phyloP scores from a whole-genome alignment of 2,797 vertebrate species.

The Channallabes apus region DNA sequence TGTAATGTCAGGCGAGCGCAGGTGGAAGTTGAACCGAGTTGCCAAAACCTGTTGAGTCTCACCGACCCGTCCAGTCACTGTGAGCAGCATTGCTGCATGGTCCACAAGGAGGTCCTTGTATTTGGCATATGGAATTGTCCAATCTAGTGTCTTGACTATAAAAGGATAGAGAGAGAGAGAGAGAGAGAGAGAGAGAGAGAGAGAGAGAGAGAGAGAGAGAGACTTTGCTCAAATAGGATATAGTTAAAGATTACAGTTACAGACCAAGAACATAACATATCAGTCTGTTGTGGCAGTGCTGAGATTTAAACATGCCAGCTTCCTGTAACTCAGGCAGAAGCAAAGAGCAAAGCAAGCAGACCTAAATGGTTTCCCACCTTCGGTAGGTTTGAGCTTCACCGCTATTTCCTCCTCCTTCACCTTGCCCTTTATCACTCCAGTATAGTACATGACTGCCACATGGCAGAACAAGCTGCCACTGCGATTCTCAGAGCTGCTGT shows the following conservation, averaged over 20 bases:
- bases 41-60: constrained; percentile 80
- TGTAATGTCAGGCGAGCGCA: constrained; percentile 81
- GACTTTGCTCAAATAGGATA: neutral
- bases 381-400: constrained; percentile 31
- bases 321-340: neutral
- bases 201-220: neutral
- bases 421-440: constrained; percentile 29
- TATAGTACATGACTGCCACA: constrained; percentile 47
- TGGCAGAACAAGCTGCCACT: constrained; percentile 29
- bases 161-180: neutral
- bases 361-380: constrained; percentile 25
- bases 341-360: neutral
- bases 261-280: neutral
- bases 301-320: neutral
- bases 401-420: constrained; percentile 42
- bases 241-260: neutral
- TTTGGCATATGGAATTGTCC: constrained; percentile 71
- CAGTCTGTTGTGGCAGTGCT: no score
- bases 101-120: constrained; percentile 85
- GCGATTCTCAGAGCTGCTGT: constrained; percentile 27
- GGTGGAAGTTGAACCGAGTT: constrained; percentile 84
- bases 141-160: constrained; percentile 72
- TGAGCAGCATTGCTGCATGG: constrained; percentile 87
- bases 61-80: constrained; percentile 72
- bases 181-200: neutral